phyloP scores from a whole-genome alignment of 1,140 invertebrate genomes.

The Tetramorium simillimum region DNA sequence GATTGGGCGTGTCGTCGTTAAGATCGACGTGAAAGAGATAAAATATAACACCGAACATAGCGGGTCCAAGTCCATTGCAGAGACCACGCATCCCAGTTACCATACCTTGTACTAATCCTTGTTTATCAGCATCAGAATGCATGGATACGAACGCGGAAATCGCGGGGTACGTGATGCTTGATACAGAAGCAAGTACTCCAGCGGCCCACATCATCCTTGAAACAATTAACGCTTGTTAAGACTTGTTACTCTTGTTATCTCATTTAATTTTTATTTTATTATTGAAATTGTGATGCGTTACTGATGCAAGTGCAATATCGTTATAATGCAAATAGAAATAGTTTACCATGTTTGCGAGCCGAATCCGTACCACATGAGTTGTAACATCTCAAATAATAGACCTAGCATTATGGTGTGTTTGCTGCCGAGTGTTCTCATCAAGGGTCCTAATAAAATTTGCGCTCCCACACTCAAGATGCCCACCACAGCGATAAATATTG shows the following conservation, averaged over 20 bases:
- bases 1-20: constrained; percentile 88
- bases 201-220: constrained; percentile 99
- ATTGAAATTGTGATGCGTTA: neutral
- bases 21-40: constrained; percentile 99
- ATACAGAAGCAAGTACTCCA: constrained; percentile 97
- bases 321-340: constrained; percentile 8
- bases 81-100: constrained; percentile 98
- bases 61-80: constrained; percentile 93
- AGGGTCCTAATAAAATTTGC: constrained; percentile 95
- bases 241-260: neutral
- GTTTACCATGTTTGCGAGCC: constrained; percentile 92
- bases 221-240: constrained; percentile 61
- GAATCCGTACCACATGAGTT: constrained; percentile 99
- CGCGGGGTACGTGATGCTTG: constrained; percentile 99
- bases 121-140: constrained; percentile 98
- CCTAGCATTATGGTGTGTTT: constrained; percentile 99
- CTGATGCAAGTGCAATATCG: neutral
- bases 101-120: constrained; percentile 99
- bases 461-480: constrained; percentile 98
- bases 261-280: neutral
- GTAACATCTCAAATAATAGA: constrained; percentile 97
- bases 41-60: constrained; percentile 98
- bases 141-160: constrained; percentile 99
- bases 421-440: constrained; percentile 96
- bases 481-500: constrained; percentile 98